Base-by-base conservation (phyloP, 2,113 vertebrate genomes). In the Electrona antarctica region DNA sequence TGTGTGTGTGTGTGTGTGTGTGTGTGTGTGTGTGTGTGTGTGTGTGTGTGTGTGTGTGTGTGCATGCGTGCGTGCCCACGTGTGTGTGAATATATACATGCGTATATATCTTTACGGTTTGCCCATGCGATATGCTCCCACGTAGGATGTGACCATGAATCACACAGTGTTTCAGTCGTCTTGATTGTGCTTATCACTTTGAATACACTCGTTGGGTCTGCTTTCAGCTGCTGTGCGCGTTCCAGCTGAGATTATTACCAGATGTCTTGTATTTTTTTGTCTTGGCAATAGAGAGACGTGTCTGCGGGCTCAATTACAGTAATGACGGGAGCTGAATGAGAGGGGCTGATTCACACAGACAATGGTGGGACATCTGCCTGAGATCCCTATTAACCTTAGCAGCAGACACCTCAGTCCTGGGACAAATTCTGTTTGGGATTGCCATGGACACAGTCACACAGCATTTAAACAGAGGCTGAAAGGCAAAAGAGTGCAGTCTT, bases 251-350 rank as follows among this genome's bases (percentile, higher is more conserved):
- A 86, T 87, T 88, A 88, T 91, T 86, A 90, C 87, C 90, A 92
- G 88, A 92, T 91, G 91, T 90, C 89, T 85, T 82, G 82, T 85
- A 67, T 90, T 90, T 92, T 89, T 41, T 92, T 89, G 86, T 81
- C 84, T 90, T 80, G 76, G 89, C 83, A 80, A 79, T 74, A 66
- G 79, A 81, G 75, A 82, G 87, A 88, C 80, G 60, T 28, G 75
- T 92, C 88, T 85, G 78, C 82, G 73, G 85, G 88, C 89, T 90
- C 87, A 89, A 90, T 90, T 90, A 90, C 85, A 73, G 89, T 87
- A 64, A 85, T 90, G 88, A 90, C 77, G 74, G 86, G 85, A 77
- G 88, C 87, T 82, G 82, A 88, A 85, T 87, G 86, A 91, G 89
- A 87, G 79, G 58, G 77, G 67, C 84, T 87, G 84, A 91, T 90